Evolutionary conservation across 2,888 invertebrate genomes (phyloP).

Genomic region (Euclidia mi): DNA sequence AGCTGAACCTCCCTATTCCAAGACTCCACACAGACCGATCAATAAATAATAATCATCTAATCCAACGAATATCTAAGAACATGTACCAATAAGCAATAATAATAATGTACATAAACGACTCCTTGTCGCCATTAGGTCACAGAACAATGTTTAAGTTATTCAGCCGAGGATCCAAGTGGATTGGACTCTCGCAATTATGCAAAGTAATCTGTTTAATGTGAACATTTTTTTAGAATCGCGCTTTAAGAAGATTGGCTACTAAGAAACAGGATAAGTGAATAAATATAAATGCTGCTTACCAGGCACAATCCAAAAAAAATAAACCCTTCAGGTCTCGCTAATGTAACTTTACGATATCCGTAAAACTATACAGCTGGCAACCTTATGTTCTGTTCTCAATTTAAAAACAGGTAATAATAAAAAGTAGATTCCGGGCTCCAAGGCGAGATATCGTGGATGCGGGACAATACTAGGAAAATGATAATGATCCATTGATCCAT

Average conservation of each 20-base stretch:
- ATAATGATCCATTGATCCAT: no score
- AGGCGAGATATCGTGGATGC: no score
- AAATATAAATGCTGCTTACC: constrained; percentile 18
- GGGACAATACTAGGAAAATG: no score
- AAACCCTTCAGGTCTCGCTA: no score
- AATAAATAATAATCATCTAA: no score
- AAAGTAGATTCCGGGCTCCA: no score
- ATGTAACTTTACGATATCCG: not conserved
- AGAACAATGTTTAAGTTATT: constrained; percentile 11
- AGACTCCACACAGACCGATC: no score
- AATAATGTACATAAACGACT: not conserved
- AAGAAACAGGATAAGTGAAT: constrained; percentile 24
- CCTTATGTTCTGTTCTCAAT: no score
- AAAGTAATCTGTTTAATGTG: constrained; percentile 30
- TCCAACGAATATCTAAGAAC: no score
- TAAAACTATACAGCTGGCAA: no score
- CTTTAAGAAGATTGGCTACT: constrained; percentile 24
- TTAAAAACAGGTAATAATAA: no score
- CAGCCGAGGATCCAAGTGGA: constrained; percentile 7
- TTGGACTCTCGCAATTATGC: constrained; percentile 25
- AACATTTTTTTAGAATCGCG: constrained; percentile 18
- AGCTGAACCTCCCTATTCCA: no score
- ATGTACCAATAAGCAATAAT: not conserved
- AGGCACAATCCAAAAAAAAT: not conserved
- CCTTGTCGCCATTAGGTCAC: not conserved